Base-by-base conservation (phyloP, 2,888 invertebrate genomes). In the Nemotelus nigrinus region DNA sequence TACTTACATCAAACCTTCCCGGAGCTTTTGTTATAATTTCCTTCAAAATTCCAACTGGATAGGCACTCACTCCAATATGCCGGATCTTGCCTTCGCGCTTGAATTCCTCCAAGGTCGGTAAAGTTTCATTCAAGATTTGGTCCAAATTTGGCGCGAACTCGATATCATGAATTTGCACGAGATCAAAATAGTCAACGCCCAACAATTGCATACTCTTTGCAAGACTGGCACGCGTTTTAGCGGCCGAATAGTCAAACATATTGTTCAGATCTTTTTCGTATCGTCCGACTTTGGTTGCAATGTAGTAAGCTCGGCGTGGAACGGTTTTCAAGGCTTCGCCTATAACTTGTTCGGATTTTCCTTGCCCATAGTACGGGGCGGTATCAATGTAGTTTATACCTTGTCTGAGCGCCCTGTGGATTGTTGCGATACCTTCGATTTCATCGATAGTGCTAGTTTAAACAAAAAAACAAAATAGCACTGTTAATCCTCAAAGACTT, bases 321-420 rank as follows among this genome's bases (percentile, higher is more conserved):
- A 96, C 88, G 55, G 89, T 90, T 83, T 90, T 88, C 7, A 96
- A 87, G 4, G 94, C 95, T 89, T 94, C 92, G 82, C 96, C 96
- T 50, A 96, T 87, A 7, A 92, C 88, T 78, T 88, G 88, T 86
- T 97, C 96, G 0, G 96, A 93, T 80, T 89, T 89, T 3, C 95
- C 94, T 84, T 94, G 92, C 0, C 96, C 96, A 84, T 97, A 97
- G 92, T 93, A 96, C 0, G 95, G 95, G 0, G 93, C 93, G 0
- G 95, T 95, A 85, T 97, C 96, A 77, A 97, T 90, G 82, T 93
- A 95, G 87, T 97, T 97, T 43, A 97, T 89, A 2, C 96, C 96
- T 63, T 87, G 88, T 83, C 90, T 91, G 7, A 97, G 84, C 0
- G 93, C 92, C 80, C 90, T 88, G 79, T 88, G 89, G 47, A 96